Evolutionary conservation across 2,797 vertebrate species (phyloP), one percentile per base, ranked within the genome.

Genomic region (Manis crassicaudata): DNA sequence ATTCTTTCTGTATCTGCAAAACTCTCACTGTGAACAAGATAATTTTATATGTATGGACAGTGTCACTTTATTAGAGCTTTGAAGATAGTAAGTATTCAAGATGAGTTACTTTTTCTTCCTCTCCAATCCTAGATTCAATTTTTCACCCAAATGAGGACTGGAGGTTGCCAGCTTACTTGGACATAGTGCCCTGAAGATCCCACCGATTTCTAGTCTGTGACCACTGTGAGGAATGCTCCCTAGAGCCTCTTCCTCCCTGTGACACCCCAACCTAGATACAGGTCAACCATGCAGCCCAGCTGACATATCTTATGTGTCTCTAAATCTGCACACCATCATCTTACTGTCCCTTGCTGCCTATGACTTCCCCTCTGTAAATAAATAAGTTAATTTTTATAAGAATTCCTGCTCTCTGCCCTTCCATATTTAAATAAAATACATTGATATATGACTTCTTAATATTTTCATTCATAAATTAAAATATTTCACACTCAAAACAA

Each of bases 1-100:
- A 68, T 79, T 79, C 12, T 86, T 73, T 70, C 52, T 87, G 27
- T 58, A 75, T 11, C 21, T 85, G 21, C 18, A 90, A 90, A 95
- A 50, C 4, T 52, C 16, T 20, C 27, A 70, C 16, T 43, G 18
- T 18, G 8, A 86, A 52, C 4, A 52, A 77, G 20, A 56, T 62
- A 8, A 84, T 67, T 84, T 60, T 43, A 79, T 35, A 9, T 23
- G 12, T 50, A 37, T 6, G 6, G 37, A 68, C n/a, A 58, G 21
- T 37, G 14, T 63, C 80, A 92, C 88, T 65, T 90, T 4, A 88
- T 60, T 40, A 72, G 60, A 88, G 81, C 94, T 94, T 85, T 90
- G n/a, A 91, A 86, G 20, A n/a, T 18, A 86, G 43, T 77, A 79
- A 88, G 93, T 81, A 13, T 11, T 84, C 10, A 23, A 12, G 73